Evolutionary conservation across 2,113 vertebrate genomes (phyloP), one percentile per base, ranked within the genome.

Genomic region (Amphiprion ocellaris): DNA sequence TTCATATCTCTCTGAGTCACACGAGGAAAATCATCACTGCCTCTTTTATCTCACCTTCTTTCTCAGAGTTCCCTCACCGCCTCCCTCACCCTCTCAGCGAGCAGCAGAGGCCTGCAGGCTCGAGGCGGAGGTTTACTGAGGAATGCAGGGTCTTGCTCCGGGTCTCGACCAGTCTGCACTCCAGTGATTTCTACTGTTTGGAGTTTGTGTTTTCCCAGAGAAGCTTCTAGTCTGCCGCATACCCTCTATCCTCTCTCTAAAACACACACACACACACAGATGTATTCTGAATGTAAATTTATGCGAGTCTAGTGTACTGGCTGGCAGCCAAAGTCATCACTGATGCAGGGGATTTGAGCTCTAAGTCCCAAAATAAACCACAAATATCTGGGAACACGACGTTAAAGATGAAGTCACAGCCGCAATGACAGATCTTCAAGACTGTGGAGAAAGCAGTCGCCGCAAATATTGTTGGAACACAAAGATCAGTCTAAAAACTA

Each of bases 141-240:
- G 90, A 92, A 93, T 95, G 87, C 73, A 37, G 83, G 89, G 88
- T 90, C 87, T 46, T 62, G 85, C 80, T 76, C 79, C 0, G 78
- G 86, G 89, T 85, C 89, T 84, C 4, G 78, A 89, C 86, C 83
- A 79, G 79, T 75, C 90, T 89, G 80, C 74, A 87, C 90, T 89
- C 88, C 67, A 89, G 81, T 87, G 89, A 89, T 80, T 93, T 91
- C 81, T 76, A 56, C 87, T 93, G 85, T 84, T 91, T 91, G 75
- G 77, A 87, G 81, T 89, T 94, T 88, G 72, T 87, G 80, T 91
- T 93, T 93, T 94, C 94, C 94, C 93, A 94, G 85, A 89, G 91
- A 94, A 88, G 86, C 79, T 86, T 89, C 64, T 88, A 77, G 62
- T 89, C 55, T 49, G 44, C 80, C 37, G 52, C 74, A 59, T 69